These are phyloP conservation scores for Mionectes olivaceus DNA, from an alignment of 2,797 vertebrate species.

Conservation along the genomic window DNA sequence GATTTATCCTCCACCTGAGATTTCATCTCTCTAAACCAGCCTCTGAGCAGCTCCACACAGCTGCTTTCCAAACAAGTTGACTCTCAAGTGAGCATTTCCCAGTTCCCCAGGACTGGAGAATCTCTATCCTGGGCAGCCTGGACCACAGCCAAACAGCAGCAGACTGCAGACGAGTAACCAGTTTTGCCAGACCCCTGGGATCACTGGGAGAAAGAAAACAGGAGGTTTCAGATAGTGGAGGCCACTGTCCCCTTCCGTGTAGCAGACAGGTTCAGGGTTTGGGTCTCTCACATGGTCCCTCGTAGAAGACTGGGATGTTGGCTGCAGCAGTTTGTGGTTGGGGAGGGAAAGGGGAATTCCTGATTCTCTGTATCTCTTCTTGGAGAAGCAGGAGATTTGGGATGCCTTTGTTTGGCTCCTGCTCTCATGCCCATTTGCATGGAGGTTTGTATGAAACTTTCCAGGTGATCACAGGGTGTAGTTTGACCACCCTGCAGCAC, in stretches of 20 bases:
- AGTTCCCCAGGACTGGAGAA: not conserved
- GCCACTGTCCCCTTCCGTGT: not conserved
- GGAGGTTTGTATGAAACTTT: not conserved
- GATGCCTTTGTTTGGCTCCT: not conserved
- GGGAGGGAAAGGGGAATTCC: not conserved
- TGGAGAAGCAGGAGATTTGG: not conserved
- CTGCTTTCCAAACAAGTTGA: not conserved
- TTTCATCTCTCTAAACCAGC: not conserved
- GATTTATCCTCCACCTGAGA: not conserved
- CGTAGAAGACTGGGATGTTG: not conserved
- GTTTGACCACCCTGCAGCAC: not conserved
- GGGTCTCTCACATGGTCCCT: not conserved
- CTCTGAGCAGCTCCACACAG: not conserved
- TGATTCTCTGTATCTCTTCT: not conserved
- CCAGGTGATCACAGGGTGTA: not conserved
- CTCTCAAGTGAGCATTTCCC: not conserved
- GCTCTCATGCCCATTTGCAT: not conserved
- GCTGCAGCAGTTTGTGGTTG: not conserved
- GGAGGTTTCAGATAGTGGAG: not conserved
- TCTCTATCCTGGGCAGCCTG: not conserved
- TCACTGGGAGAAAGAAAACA: not conserved
- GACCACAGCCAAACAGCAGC: not conserved
- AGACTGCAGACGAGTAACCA: not conserved
- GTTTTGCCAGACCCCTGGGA: not conserved
- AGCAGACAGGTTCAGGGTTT: not conserved